Evolutionary conservation across 2,797 vertebrate genomes (phyloP).

Genomic region (Pangasius mekongensis): DNA sequence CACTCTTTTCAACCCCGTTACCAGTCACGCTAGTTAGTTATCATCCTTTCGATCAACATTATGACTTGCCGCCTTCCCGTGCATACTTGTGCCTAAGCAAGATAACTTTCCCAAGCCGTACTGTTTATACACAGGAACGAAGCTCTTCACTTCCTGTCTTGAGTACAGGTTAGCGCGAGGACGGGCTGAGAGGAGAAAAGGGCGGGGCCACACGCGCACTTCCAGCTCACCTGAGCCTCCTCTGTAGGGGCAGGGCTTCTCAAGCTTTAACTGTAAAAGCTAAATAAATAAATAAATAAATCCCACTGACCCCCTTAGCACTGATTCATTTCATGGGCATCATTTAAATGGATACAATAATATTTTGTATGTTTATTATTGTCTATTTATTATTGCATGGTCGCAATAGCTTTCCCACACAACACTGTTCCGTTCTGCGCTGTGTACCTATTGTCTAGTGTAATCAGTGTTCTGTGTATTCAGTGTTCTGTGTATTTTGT

Average conservation of each 20-base stretch:
- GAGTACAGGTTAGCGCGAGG: constrained; percentile 47
- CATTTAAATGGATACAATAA: neutral
- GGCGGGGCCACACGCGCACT: constrained; percentile 61
- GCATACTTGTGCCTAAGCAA: constrained; percentile 51
- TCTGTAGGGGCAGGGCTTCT: neutral
- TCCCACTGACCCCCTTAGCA: neutral
- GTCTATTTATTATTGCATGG: neutral
- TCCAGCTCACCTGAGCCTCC: constrained; percentile 67
- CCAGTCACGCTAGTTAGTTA: neutral
- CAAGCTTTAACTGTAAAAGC: neutral
- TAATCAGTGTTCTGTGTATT: neutral
- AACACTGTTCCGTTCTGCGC: neutral
- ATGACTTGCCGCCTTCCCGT: neutral
- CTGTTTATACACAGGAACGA: constrained; percentile 9
- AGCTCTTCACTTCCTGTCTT: constrained; percentile 75
- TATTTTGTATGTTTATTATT: neutral
- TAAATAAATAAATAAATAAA: neutral
- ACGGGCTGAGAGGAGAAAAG: neutral
- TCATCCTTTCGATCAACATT: neutral
- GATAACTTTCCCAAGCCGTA: neutral
- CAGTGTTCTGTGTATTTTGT: neutral
- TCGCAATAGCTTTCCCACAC: neutral
- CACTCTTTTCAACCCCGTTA: neutral
- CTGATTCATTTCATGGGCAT: neutral
- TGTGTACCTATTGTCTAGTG: neutral